A percentile compares a stretch with the other conserved stretches of the same genome.
Conservation (phyloP, 92 coral and sea anemone species). For the Palythoa grandiflora region DNA sequence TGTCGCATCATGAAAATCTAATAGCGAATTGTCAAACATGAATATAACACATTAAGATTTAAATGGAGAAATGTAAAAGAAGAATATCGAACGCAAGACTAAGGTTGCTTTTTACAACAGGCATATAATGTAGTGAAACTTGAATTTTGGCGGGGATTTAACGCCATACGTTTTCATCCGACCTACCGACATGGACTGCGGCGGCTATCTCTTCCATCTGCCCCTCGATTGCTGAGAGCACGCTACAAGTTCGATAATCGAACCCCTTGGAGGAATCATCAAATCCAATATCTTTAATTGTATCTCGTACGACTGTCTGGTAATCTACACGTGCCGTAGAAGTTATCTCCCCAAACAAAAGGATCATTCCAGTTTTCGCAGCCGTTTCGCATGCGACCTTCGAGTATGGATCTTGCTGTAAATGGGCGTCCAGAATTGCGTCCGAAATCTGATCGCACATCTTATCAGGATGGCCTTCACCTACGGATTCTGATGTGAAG, state of each 20-base stretch:
- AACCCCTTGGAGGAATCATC: constrained; percentile 90
- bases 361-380: constrained; percentile 80
- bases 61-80: too few relatives aligned
- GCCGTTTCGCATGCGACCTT: constrained; percentile 94
- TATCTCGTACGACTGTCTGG: constrained; percentile 83
- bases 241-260: constrained; percentile 92
- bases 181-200: constrained; percentile 70
- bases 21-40: too few relatives aligned
- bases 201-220: constrained; percentile 77
- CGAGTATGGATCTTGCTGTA: constrained; percentile 80
- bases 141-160: too few relatives aligned
- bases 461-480: constrained; percentile 86
- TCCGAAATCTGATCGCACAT: constrained; percentile 95
- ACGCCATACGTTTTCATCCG: constrained; percentile 74
- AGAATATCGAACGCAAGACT: too few relatives aligned
- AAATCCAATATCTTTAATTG: constrained; percentile 83
- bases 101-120: too few relatives aligned
- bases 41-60: too few relatives aligned
- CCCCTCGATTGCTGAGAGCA: constrained; percentile 79
- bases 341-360: constrained; percentile 88
- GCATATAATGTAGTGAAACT: too few relatives aligned
- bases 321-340: constrained; percentile 82
- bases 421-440: constrained; percentile 90
- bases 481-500: constrained; percentile 92
- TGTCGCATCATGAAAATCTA: too few relatives aligned